Base-by-base conservation (phyloP, 1,140 invertebrate species). In the Dysdera silvatica region DNA sequence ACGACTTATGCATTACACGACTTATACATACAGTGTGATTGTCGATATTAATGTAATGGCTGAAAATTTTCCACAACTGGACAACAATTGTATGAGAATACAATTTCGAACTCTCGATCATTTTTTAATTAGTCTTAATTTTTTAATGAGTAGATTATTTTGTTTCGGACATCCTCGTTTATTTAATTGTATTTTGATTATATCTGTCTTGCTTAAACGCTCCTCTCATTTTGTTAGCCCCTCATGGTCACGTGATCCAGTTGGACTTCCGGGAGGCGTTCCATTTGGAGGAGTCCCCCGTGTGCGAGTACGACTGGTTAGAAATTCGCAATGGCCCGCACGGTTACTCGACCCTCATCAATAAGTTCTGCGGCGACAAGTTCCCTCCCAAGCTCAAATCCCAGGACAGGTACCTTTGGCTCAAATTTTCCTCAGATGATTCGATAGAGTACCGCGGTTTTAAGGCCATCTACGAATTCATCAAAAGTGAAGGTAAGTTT, bases 191-290 rank as follows among this genome's bases (percentile, higher is more conserved):
- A n/a, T n/a, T n/a, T n/a, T n/a, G n/a, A n/a, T n/a, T n/a, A n/a
- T n/a, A n/a, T n/a, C n/a, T n/a, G n/a, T n/a, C n/a, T n/a, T n/a
- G n/a, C n/a, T n/a, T n/a, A n/a, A n/a, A n/a, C n/a, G n/a, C n/a
- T n/a, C n/a, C n/a, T n/a, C n/a, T n/a, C n/a, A n/a, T n/a, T n/a
- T n/a, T n/a, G n/a, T n/a, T n/a, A 91, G 89, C 89, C 58, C 83
- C 83, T 18, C 75, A 78, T 64, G 87, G 86, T 18, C 82, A 88
- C 78, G 76, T 85, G 31, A 80, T 92, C 43, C 81, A 82, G 63
- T 78, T 93, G 67, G 88, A 91, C 74, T 92, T 92, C 77, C 80
- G 87, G 43, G 88, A 91, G 73, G 79, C 80, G 58, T 93, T 93
- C 76, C 75, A 85, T 52, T 78, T 93, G 56, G 90, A 94, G 75